A percentile compares a stretch with the other conserved stretches of the same genome.
Conservation (phyloP, 2,797 vertebrate genomes). For the Myotis planiceps region DNA sequence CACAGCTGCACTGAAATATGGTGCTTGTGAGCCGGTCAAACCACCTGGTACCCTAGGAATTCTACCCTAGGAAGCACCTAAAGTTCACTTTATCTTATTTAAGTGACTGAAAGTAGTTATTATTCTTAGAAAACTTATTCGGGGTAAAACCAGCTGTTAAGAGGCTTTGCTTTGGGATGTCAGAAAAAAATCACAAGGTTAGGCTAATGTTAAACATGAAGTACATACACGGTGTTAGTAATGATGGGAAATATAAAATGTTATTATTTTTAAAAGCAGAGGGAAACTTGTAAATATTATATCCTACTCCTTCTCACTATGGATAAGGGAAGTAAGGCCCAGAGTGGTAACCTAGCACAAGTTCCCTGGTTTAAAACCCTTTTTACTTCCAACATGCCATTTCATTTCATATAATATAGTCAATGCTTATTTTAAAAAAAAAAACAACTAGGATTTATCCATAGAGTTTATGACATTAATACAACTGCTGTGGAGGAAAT, state of each 20-base stretch:
- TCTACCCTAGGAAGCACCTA: neutral
- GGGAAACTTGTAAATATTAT: neutral
- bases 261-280: neutral
- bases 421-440: neutral
- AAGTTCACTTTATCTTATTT: conserved; percentile 21
- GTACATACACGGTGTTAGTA: neutral
- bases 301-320: neutral
- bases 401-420: neutral
- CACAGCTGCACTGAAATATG: neutral
- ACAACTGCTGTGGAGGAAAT: neutral
- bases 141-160: neutral
- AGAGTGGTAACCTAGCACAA: neutral
- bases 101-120: conserved; percentile 11
- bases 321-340: neutral
- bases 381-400: neutral
- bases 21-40: neutral
- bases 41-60: neutral
- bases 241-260: neutral
- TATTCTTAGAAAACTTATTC: conserved; percentile 17
- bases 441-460: neutral
- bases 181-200: conserved; percentile 25
- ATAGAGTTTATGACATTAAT: neutral
- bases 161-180: neutral
- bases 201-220: neutral
- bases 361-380: neutral